Conservation (phyloP, 2,797 vertebrate genomes). For the Sphaeramia orbicularis region DNA sequence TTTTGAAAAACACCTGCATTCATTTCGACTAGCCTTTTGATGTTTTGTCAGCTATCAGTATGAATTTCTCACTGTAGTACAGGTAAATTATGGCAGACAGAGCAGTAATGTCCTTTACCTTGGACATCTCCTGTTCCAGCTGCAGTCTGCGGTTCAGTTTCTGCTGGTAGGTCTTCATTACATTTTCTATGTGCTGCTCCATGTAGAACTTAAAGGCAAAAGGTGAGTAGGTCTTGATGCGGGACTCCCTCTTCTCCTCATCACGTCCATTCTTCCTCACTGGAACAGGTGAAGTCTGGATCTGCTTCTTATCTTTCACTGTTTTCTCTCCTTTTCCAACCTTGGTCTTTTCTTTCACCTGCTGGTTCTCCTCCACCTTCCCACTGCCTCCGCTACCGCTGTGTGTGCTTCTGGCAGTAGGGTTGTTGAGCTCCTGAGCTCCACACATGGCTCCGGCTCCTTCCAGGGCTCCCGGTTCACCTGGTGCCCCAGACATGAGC, state of each 20-base stretch:
- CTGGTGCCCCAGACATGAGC: constrained; percentile 81
- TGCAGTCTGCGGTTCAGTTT: constrained; percentile 95
- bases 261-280: constrained; percentile 92
- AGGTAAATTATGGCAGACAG: neutral
- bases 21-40: too few species aligned
- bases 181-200: constrained; percentile 98
- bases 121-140: constrained; percentile 98
- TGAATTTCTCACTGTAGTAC: too few species aligned
- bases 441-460: constrained; percentile 82
- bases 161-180: constrained; percentile 98
- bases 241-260: constrained; percentile 96
- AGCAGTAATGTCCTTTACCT: constrained; percentile 79
- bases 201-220: constrained; percentile 99
- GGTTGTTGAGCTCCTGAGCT: constrained; percentile 70
- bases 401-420: constrained; percentile 58
- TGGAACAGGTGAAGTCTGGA: constrained; percentile 96
- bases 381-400: constrained; percentile 67
- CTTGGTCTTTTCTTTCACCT: constrained; percentile 88
- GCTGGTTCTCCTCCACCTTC: constrained; percentile 83
- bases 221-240: constrained; percentile 98
- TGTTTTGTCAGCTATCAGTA: too few species aligned
- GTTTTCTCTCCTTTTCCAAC: constrained; percentile 87
- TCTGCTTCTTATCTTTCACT: constrained; percentile 96
- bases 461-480: constrained; percentile 87
- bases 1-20: too few species aligned